Evolutionary conservation across 2,113 vertebrate genomes (phyloP).

Genomic region (Bufo bufo): DNA sequence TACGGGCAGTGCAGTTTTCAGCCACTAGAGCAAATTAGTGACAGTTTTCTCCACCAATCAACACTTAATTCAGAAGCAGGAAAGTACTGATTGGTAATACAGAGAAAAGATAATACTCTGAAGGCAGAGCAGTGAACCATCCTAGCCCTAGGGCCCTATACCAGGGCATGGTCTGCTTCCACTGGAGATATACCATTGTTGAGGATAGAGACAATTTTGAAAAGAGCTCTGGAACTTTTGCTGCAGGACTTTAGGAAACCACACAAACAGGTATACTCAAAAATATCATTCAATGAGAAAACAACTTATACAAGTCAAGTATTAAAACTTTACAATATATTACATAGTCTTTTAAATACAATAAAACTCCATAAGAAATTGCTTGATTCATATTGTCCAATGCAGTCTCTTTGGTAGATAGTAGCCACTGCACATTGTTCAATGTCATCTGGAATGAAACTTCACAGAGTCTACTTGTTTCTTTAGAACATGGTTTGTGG

Average conservation of each 20-base stretch:
- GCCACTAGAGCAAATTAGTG: no score
- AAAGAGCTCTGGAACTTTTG: background rate
- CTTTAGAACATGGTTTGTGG: constrained; percentile 28
- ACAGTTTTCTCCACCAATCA: no score
- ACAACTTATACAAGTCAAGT: background rate
- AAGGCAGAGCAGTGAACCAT: no score
- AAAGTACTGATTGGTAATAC: no score
- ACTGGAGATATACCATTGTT: background rate
- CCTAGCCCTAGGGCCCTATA: no score
- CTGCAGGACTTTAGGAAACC: background rate
- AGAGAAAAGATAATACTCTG: no score
- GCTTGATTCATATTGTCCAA: background rate
- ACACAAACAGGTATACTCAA: background rate
- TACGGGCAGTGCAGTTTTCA: no score
- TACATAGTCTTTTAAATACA: constrained; percentile 10
- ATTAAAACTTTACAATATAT: constrained; percentile 31
- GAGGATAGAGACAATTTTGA: background rate
- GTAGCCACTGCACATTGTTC: background rate
- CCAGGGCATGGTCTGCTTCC: no score
- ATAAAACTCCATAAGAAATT: background rate
- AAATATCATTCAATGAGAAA: background rate
- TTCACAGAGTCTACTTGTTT: background rate
- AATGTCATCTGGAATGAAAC: background rate
- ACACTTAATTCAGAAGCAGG: no score
- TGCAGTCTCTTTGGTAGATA: background rate